These are phyloP conservation scores for Phymatocera aterrima DNA, from an alignment of 2,888 invertebrate species.

Conservation along the genomic window DNA sequence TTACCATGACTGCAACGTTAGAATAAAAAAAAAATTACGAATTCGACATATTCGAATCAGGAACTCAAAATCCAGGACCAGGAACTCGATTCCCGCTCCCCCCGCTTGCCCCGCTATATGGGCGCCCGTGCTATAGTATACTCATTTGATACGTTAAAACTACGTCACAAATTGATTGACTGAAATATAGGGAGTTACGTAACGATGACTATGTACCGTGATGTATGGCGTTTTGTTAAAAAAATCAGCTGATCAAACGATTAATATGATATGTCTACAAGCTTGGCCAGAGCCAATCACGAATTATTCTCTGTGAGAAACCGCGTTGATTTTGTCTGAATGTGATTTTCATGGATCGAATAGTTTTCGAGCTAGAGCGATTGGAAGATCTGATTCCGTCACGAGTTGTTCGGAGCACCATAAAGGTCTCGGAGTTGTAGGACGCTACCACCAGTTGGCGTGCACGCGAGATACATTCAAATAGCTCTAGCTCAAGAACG, in stretches of 20 bases:
- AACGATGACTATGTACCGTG: neutral
- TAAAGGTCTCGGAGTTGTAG: neutral
- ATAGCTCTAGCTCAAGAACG: neutral
- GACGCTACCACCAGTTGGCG: conserved; percentile 5
- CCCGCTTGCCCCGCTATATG: too few relatives aligned
- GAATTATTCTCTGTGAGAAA: neutral
- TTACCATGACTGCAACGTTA: too few relatives aligned
- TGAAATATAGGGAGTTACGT: neutral
- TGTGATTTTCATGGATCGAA: neutral
- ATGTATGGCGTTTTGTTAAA: neutral
- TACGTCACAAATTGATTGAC: neutral
- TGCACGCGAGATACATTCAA: neutral
- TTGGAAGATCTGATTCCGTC: conserved; percentile 3
- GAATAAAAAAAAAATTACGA: too few relatives aligned
- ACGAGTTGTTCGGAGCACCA: neutral
- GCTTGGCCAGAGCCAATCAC: neutral
- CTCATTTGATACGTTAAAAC: neutral
- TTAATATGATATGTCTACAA: neutral
- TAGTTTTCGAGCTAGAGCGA: neutral
- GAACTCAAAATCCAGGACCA: too few relatives aligned
- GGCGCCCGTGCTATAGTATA: too few relatives aligned
- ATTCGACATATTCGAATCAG: too few relatives aligned
- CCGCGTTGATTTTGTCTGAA: conserved; percentile 1
- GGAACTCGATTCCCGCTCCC: too few relatives aligned
- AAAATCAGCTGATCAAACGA: neutral